Evolutionary conservation across 2,888 invertebrate species (phyloP), one percentile per base, ranked within the genome.

Genomic region (Nephrotoma flavescens): DNA sequence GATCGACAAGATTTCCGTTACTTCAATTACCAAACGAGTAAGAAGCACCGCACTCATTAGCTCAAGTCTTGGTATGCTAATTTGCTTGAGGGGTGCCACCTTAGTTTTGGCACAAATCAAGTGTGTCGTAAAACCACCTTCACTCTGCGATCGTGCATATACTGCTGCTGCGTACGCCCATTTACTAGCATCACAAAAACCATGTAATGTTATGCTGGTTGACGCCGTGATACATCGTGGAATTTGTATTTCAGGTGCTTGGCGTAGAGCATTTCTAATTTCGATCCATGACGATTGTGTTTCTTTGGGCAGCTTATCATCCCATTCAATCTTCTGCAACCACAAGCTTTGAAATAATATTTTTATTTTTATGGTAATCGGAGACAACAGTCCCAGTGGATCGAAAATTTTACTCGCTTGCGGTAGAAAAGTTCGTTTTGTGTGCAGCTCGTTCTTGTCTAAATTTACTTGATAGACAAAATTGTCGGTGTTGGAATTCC

Each of bases 301-400:
- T 45, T 57, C 11, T 41, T 31, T 52, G 1, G 42, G 57, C 41
- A 87, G 7, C 41, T 85, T 5, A 11, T 87, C 87, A 19, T 52
- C 85, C 85, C 52, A 87, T 12, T 19, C 41, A 11, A 85, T 6
- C 7, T 85, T 47, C 41, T 42, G 12, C 31, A 85, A 6, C 87
- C 87, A 87, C 19, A 87, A 12, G 45, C 86, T 6, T 15, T 87
- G 86, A 6, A 87, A 47, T 15, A 86, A 11, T 3, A 84, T 86
- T 47, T 86, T 87, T 19, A 47, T 41, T 12, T 15, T 41, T 12
- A 87, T 41, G 0, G 31, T 87, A 12, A 41, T 11, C 6, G 86
- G 86, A 4, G 31, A 31, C 6, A 87, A 44, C 19, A 42, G 31
- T 11, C 87, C 87, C 6, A 86, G 19, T 19, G 19, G 19, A 19